Evolutionary conservation across 2,888 invertebrate species (phyloP).

Genomic region (Zhuqinia jingwanae): DNA sequence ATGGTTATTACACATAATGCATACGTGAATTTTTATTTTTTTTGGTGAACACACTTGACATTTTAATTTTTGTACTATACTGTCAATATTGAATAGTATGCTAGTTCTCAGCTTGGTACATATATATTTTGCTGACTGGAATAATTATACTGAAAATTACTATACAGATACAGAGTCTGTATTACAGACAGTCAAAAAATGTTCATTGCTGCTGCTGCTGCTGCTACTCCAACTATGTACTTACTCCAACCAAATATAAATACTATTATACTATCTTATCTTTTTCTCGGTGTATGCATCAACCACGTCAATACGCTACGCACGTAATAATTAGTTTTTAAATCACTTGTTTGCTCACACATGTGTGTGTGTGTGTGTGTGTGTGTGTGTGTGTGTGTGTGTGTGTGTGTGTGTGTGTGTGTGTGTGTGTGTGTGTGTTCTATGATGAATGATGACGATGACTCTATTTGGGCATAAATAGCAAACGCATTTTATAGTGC

Average conservation of each 20-base stretch:
- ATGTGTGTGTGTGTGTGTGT: background rate
- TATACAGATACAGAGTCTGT: too few species aligned
- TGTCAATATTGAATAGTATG: too few species aligned
- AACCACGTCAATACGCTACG: background rate
- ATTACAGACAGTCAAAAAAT: background rate
- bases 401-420: background rate
- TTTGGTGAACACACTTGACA: too few species aligned
- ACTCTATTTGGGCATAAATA: too few species aligned
- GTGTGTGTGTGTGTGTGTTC: background rate
- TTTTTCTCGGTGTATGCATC: background rate
- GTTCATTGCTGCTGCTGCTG: too few species aligned
- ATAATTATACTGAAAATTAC: background rate
- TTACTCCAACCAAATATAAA: background rate
- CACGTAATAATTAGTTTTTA: slow-evolving; percentile 28
- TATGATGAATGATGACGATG: too few species aligned
- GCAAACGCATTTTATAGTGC: too few species aligned
- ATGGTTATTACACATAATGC: too few species aligned
- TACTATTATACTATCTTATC: background rate
- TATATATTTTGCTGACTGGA: background rate
- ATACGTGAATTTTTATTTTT: too few species aligned
- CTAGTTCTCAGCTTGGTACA: too few species aligned
- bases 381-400: background rate
- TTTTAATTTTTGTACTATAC: too few species aligned
- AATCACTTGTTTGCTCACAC: slow-evolving; percentile 32
- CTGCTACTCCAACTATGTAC: too few species aligned